Evolutionary conservation across 1,140 invertebrate genomes (phyloP).

Genomic region (Orius insidiosus): DNA sequence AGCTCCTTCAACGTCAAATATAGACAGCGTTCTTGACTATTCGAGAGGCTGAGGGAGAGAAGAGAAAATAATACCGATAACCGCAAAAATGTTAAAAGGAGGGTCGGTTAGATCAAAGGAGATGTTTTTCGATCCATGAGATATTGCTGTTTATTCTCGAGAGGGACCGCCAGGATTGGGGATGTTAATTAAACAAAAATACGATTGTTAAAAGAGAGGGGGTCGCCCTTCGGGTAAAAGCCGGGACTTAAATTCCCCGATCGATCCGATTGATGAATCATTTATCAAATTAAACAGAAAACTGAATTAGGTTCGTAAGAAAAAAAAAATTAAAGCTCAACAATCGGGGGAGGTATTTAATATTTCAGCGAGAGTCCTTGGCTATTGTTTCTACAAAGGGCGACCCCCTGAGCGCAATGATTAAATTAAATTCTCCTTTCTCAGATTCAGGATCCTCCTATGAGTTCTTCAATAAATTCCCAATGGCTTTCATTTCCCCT

Average conservation of each 20-base stretch:
- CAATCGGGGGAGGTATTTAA: background rate
- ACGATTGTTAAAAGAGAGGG: background rate
- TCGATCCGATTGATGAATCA: constrained; percentile 6
- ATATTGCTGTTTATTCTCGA: no score
- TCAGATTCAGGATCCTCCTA: no score
- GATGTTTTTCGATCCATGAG: constrained; percentile 1
- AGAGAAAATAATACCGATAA: constrained; percentile 1
- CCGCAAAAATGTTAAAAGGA: constrained; percentile 4
- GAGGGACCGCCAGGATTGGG: no score
- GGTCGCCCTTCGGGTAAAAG: background rate
- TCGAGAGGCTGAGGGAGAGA: background rate
- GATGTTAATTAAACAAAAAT: constrained; percentile 6
- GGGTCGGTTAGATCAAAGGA: constrained; percentile 3
- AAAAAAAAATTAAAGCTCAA: constrained; percentile 1
- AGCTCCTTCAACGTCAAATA: no score
- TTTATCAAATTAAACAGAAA: background rate
- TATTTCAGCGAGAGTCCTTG: no score
- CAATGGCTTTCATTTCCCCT: no score
- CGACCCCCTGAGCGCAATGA: no score
- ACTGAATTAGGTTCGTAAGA: background rate
- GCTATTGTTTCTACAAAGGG: no score
- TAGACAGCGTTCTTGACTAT: no score
- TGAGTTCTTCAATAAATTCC: no score
- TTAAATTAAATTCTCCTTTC: no score
- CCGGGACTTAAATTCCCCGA: background rate